Conservation (phyloP, 2,888 invertebrate genomes). For the Aphidius colemani region DNA sequence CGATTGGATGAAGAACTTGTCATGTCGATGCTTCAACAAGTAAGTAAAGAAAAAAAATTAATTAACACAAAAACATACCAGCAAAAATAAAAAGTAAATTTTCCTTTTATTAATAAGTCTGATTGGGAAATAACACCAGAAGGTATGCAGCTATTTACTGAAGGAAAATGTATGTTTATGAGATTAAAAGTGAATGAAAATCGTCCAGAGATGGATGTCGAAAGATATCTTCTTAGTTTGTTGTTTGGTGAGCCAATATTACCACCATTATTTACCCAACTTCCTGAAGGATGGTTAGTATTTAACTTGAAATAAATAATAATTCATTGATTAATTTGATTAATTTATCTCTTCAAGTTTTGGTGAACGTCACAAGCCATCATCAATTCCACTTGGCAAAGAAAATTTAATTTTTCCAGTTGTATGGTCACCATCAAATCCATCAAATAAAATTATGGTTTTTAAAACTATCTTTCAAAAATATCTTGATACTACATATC, state of each 20-base stretch:
- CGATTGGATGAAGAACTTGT: conserved; percentile 47
- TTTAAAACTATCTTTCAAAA: conserved; percentile 51
- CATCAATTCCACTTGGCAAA: conserved; percentile 40
- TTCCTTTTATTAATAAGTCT: conserved; percentile 36
- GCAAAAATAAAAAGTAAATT: background rate
- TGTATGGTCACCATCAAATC: conserved; percentile 51
- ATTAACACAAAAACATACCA: background rate
- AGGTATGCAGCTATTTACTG: conserved; percentile 44
- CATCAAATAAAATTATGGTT: conserved; percentile 49
- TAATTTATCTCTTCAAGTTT: conserved; percentile 39
- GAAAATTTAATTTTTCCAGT: conserved; percentile 45
- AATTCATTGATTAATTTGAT: conserved; percentile 3
- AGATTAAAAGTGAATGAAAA: conserved; percentile 45
- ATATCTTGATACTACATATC: conserved; percentile 48
- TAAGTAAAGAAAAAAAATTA: conserved; percentile 6
- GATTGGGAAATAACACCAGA: conserved; percentile 45
- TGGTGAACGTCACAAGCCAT: conserved; percentile 49
- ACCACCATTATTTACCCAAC: conserved; percentile 37
- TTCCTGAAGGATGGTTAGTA: conserved; percentile 48
- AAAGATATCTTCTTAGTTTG: conserved; percentile 45
- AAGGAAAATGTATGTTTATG: conserved; percentile 53
- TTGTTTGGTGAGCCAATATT: conserved; percentile 47
- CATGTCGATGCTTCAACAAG: background rate
- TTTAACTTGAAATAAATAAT: conserved; percentile 5
- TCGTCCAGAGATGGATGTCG: conserved; percentile 46